Base-by-base conservation (phyloP, 2,888 invertebrate genomes). In the Plebejus anna region DNA sequence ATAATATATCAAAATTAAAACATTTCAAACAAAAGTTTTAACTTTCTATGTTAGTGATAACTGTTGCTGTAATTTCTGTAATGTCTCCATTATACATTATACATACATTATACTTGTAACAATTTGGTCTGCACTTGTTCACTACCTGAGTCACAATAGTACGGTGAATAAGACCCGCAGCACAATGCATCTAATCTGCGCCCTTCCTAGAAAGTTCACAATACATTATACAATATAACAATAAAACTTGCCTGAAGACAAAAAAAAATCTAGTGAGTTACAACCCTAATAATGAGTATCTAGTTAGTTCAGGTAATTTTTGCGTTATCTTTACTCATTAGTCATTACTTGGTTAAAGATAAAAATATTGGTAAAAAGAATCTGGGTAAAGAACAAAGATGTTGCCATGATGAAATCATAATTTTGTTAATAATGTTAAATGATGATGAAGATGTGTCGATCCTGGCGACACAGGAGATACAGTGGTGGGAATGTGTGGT, bases 161-260 rank as follows among this genome's bases (percentile, higher is more conserved):
- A 66, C 66, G 66, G 16, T 36, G 13, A 66, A 66, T 66, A 13
- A 32, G 66, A 32, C 66, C 5, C 32, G 5, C 32, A 66, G 2
- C 66, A 66, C 66, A 66, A 66, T 36, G 5, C 32, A 66, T 32
- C 32, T 66, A 32, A 66, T 66, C 66, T 66, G 9, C 66, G 32
- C 32, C 66, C 66, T 66, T 66, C 66, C 66, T 66, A 66, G 66
- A 66, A 66, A 66, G 66, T 36, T 32, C 66, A 66, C 61, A 61
- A 61, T 28, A 61, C 66, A 66, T 36, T 66, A 13, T 36, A 66
- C 66, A 66, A 66, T 66, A 13, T 36, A 66, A 66, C 66, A 66
- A 66, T 66, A 32, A 66, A 66, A 66, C 66, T 66, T 66, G 36
- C 32, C 36, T 66, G 5, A 16, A 22, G 66, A 32, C 11, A 36